Percentiles rank a stretch among this genome's conserved stretches.
Evolutionary conservation across 2,113 vertebrate species (phyloP).

Genomic region (Colinus virginianus): DNA sequence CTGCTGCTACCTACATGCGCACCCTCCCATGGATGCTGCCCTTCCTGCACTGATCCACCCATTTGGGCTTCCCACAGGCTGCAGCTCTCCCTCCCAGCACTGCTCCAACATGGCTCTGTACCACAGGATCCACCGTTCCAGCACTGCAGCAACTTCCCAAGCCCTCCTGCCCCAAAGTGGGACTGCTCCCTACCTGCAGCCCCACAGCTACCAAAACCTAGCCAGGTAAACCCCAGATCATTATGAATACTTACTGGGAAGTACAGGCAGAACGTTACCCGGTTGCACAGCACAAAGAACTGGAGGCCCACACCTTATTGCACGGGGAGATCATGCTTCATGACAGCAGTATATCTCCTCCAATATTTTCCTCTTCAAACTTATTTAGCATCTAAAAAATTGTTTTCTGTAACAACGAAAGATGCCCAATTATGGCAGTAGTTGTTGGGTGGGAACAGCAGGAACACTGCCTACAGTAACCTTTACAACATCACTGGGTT

Average conservation of each 20-base stretch:
- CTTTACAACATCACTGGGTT: neutral
- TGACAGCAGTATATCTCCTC: neutral
- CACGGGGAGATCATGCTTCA: neutral
- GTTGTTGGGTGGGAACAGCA: neutral
- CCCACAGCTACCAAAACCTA: neutral
- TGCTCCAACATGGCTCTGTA: neutral
- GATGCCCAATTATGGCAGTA: neutral
- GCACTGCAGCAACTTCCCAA: neutral
- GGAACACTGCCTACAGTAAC: neutral
- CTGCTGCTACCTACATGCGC: neutral
- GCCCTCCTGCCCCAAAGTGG: no score
- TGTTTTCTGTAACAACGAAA: neutral
- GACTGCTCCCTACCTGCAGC: neutral
- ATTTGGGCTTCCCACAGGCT: no score
- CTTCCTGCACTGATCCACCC: neutral
- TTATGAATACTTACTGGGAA: neutral
- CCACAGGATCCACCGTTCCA: no score
- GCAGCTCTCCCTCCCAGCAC: no score
- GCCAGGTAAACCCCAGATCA: neutral
- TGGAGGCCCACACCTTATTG: neutral
- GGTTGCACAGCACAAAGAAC: accelerated
- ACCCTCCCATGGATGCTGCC: no score
- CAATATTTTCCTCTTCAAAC: neutral
- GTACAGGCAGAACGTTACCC: neutral
- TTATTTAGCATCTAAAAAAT: neutral